Percentiles rank a stretch among this genome's conserved stretches.
phyloP scores from a whole-genome alignment of 1,140 invertebrate genomes.

The Habropoda laboriosa region DNA sequence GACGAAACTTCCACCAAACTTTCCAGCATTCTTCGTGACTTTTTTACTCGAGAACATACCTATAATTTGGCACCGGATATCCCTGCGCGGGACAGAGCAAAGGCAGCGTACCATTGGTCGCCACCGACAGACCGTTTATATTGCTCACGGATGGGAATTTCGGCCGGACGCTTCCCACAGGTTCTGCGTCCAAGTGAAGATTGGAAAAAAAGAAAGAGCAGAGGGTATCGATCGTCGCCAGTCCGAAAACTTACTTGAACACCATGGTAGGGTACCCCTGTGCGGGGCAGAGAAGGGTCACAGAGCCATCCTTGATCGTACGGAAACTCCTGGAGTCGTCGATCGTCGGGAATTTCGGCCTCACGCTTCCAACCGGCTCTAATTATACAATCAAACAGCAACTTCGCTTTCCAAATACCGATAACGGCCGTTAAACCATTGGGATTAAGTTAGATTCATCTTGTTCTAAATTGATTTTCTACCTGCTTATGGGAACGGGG shows the following conservation, averaged over 20 bases:
- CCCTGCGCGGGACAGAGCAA: constrained; percentile 85
- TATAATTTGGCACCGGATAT: constrained; percentile 78
- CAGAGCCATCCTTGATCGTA: constrained; percentile 83
- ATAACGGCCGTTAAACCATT: too few relatives aligned
- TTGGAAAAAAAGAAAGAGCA: neutral
- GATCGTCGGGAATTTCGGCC: constrained; percentile 66
- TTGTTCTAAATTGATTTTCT: constrained; percentile 26
- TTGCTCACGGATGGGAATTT: constrained; percentile 86
- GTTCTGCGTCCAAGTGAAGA: constrained; percentile 80
- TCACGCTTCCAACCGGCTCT: constrained; percentile 65
- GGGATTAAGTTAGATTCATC: neutral
- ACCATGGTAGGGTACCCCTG: constrained; percentile 86
- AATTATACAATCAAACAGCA: constrained; percentile 57
- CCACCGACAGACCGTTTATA: constrained; percentile 84
- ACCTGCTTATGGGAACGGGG: constrained; percentile 86
- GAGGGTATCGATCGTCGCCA: neutral
- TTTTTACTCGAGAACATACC: constrained; percentile 17
- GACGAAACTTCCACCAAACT: neutral
- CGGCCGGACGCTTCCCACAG: constrained; percentile 85
- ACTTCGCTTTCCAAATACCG: constrained; percentile 69
- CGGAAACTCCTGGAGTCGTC: constrained; percentile 66
- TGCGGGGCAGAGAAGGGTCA: constrained; percentile 84
- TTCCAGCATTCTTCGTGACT: too few relatives aligned
- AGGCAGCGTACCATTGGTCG: constrained; percentile 82
- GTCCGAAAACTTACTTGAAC: constrained; percentile 82